Percentiles rank a stretch among this genome's conserved stretches.
phyloP scores from a whole-genome alignment of 2,797 vertebrate species.

The Schizothorax lantsangensis region DNA sequence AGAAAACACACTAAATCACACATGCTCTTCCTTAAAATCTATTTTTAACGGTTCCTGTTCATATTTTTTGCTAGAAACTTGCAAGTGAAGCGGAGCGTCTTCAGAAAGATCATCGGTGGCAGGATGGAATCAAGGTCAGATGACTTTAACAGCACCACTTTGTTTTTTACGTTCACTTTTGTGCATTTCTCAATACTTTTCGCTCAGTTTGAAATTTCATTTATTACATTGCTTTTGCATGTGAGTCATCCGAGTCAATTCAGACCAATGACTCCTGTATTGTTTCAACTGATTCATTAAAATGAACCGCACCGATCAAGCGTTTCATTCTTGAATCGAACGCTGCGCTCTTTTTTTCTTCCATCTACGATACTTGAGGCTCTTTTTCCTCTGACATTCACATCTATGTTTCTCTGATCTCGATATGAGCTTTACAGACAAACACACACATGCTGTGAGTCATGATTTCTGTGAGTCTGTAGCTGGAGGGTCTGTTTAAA shows the following conservation, averaged over 20 bases:
- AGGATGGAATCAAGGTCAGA: conserved; percentile 95
- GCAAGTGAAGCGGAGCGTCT: conserved; percentile 92
- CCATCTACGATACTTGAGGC: neutral
- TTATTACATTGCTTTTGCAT: conserved; percentile 17
- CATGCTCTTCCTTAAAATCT: neutral
- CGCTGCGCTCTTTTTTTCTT: neutral
- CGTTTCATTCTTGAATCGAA: conserved; percentile 18
- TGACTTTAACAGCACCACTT: neutral
- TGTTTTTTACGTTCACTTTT: neutral
- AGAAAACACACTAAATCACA: conserved; percentile 58
- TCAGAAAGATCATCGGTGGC: conserved; percentile 93
- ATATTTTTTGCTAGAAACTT: conserved; percentile 78
- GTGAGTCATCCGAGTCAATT: conserved; percentile 3
- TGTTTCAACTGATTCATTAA: conserved; percentile 6
- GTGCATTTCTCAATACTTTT: neutral
- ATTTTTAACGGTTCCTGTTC: neutral
- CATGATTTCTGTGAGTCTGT: conserved; percentile 18
- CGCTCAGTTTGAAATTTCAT: neutral
- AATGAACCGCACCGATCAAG: neutral
- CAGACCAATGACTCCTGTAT: neutral
- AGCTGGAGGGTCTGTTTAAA: conserved; percentile 52
- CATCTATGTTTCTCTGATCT: conserved; percentile 9
- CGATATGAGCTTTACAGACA: neutral
- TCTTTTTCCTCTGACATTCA: neutral
- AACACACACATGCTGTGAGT: conserved; percentile 34